A percentile compares a stretch with the other conserved stretches of the same genome.
Conservation (phyloP, 2,888 invertebrate genomes). For the Volucella inanis region DNA sequence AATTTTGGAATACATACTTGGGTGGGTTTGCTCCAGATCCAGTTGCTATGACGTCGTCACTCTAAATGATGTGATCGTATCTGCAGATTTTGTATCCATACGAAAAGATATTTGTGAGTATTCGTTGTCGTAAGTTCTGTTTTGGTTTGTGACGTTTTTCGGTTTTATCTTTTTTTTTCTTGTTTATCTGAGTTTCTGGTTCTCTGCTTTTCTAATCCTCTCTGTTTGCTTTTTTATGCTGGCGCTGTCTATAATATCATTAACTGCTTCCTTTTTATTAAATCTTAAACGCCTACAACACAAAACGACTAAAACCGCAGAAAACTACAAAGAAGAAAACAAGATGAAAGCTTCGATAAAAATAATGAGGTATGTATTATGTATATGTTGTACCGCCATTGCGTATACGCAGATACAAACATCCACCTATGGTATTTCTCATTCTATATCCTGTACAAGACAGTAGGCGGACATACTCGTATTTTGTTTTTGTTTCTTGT, state of each 20-base stretch:
- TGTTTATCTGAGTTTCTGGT: no score
- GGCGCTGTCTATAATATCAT: slow-evolving; percentile 13
- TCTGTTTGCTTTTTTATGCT: background rate
- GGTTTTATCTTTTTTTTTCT: background rate
- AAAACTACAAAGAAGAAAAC: background rate
- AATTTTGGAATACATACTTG: background rate
- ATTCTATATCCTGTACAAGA: no score
- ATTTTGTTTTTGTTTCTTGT: slow-evolving; percentile 40
- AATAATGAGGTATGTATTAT: no score
- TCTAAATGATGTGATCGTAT: background rate
- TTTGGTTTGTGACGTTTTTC: slow-evolving; percentile 28
- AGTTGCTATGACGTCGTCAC: slow-evolving; percentile 6
- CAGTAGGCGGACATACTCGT: background rate
- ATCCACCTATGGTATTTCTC: no score
- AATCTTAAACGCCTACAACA: slow-evolving; percentile 28
- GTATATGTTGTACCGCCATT: no score
- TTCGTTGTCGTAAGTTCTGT: background rate
- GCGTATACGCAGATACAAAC: no score
- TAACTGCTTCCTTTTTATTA: slow-evolving; percentile 20
- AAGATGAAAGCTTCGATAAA: no score
- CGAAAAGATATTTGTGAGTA: no score
- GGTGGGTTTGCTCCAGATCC: background rate
- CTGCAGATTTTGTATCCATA: background rate
- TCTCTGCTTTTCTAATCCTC: background rate
- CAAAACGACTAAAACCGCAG: background rate